Percentiles rank a stretch among this genome's conserved stretches.
Conservation (phyloP, 1,140 invertebrate genomes). For the Lethocerus indicus region DNA sequence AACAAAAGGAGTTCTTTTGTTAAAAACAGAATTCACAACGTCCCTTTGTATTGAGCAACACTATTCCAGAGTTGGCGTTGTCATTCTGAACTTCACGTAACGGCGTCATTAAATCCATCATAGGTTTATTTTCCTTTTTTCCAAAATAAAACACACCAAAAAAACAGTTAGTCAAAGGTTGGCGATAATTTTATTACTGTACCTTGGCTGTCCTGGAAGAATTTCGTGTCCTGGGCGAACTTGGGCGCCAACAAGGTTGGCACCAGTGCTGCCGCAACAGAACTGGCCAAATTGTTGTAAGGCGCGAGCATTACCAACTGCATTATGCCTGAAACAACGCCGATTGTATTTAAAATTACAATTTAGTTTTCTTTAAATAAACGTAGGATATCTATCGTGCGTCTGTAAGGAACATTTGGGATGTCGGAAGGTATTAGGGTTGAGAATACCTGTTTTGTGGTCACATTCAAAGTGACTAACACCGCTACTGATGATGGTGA, state of each 20-base stretch:
- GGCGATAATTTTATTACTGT: neutral
- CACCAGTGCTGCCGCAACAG: slow-evolving; percentile 34
- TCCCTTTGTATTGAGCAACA: no score
- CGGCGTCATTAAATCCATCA: neutral
- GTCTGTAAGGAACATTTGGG: no score
- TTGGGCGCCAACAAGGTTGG: slow-evolving; percentile 34
- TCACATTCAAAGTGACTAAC: no score
- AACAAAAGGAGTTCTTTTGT: no score
- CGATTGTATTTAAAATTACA: slow-evolving; percentile 1
- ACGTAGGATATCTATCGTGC: no score
- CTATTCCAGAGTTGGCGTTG: neutral
- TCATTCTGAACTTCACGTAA: neutral
- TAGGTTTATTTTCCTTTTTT: neutral
- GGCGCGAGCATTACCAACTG: slow-evolving; percentile 36
- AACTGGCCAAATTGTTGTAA: slow-evolving; percentile 35
- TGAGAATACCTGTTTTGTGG: no score
- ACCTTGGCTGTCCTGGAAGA: neutral
- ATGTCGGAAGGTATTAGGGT: no score
- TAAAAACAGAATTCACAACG: no score
- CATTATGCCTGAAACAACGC: slow-evolving; percentile 29
- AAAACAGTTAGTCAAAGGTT: neutral
- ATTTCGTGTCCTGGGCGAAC: slow-evolving; percentile 20
- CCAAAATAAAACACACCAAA: neutral
- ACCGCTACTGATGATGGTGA: no score
- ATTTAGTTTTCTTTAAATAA: no score